Percentiles rank a stretch among this genome's conserved stretches.
phyloP scores from a whole-genome alignment of 2,113 vertebrate genomes.

The Chaetodon trifascialis region DNA sequence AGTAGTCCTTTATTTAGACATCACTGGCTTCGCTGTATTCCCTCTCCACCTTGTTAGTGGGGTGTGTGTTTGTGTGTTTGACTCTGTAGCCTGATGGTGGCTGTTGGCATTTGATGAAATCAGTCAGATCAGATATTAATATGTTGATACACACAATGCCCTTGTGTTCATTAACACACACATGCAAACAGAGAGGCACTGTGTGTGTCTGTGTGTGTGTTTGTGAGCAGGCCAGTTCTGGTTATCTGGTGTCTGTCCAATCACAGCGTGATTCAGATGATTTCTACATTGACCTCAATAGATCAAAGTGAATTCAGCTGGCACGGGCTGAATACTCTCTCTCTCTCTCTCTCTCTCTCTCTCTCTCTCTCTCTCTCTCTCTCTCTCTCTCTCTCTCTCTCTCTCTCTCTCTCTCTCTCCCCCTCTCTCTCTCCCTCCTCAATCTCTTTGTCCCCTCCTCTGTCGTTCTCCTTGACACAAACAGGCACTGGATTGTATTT shows the following conservation, averaged over 20 bases:
- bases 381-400: constrained; percentile 16
- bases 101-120: background rate
- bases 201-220: background rate
- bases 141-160: background rate
- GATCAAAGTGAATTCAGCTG: constrained; percentile 80
- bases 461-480: constrained; percentile 34
- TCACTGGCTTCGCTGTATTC: background rate
- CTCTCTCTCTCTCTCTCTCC: constrained; percentile 17
- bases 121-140: background rate
- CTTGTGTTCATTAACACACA: background rate
- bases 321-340: constrained; percentile 53
- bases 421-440: constrained; percentile 13
- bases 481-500: constrained; percentile 39
- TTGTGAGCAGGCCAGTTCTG: constrained; percentile 3
- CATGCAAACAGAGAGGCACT: background rate
- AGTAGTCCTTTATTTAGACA: constrained; percentile 46
- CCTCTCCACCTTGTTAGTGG: background rate
- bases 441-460: constrained; percentile 36
- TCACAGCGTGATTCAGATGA: constrained; percentile 64
- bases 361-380: constrained; percentile 13
- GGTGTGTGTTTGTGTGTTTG: background rate
- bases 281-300: constrained; percentile 81
- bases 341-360: constrained; percentile 14
- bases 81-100: background rate
- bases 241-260: constrained; percentile 68